Conservation (phyloP, 2,113 vertebrate species). For the Chelonoidis abingdonii region DNA sequence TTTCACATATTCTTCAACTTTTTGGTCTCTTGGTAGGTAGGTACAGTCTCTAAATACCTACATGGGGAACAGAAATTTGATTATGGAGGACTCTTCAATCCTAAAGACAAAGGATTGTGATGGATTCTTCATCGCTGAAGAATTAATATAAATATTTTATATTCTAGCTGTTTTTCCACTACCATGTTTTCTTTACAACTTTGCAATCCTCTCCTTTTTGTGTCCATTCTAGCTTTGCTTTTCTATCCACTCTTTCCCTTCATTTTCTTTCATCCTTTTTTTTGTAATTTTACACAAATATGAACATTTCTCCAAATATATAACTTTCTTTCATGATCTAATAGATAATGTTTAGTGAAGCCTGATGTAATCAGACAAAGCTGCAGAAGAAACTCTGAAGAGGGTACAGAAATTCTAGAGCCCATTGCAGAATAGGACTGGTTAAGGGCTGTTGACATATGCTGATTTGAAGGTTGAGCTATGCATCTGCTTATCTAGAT, state of each 20-base stretch:
- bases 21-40: neutral
- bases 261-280: neutral
- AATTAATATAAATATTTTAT: neutral
- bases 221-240: neutral
- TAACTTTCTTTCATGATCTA: neutral
- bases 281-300: neutral
- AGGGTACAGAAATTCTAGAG: neutral
- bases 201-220: neutral
- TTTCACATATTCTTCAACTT: neutral
- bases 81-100: neutral
- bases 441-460: neutral
- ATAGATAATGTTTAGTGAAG: rapidly evolving
- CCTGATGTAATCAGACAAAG: neutral
- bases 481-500: neutral
- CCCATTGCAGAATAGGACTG: neutral
- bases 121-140: neutral
- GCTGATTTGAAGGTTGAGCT: neutral
- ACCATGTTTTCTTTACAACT: neutral
- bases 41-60: neutral
- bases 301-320: neutral
- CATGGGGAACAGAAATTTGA: neutral
- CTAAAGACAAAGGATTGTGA: neutral
- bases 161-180: neutral
- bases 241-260: neutral
- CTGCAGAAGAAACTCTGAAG: neutral